Evolutionary conservation across 1,140 invertebrate species (phyloP).

Genomic region (Pachypeltis micranthus): DNA sequence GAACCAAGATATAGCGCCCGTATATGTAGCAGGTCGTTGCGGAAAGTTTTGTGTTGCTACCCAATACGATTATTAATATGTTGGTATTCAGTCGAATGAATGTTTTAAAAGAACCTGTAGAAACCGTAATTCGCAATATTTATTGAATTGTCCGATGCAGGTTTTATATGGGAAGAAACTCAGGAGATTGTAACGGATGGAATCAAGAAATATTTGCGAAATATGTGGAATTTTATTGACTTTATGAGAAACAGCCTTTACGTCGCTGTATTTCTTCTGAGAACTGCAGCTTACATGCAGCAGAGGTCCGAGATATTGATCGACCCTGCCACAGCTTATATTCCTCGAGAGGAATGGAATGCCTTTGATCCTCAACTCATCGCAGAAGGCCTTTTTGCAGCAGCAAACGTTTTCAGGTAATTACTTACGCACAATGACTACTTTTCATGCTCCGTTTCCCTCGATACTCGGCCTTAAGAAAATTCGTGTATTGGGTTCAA

Average conservation of each 20-base stretch:
- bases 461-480: too few relatives aligned
- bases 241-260: conserved; percentile 81
- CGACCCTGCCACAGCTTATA: conserved; percentile 52
- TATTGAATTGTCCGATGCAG: too few relatives aligned
- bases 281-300: conserved; percentile 63
- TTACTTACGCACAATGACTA: too few relatives aligned
- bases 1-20: too few relatives aligned
- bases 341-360: conserved; percentile 76
- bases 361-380: conserved; percentile 89
- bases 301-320: conserved; percentile 51
- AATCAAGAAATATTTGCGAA: conserved; percentile 66
- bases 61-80: too few relatives aligned
- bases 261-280: conserved; percentile 58
- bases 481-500: too few relatives aligned
- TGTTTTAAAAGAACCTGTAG: too few relatives aligned
- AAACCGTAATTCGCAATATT: too few relatives aligned
- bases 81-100: too few relatives aligned
- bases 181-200: conserved; percentile 79
- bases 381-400: conserved; percentile 86
- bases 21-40: too few relatives aligned
- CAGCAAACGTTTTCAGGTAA: conserved; percentile 80
- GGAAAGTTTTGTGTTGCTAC: too few relatives aligned
- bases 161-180: conserved; percentile 83
- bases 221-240: conserved; percentile 96
- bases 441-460: too few relatives aligned